Evolutionary conservation across 2,888 invertebrate genomes (phyloP).

Genomic region (Erebia ligea): DNA sequence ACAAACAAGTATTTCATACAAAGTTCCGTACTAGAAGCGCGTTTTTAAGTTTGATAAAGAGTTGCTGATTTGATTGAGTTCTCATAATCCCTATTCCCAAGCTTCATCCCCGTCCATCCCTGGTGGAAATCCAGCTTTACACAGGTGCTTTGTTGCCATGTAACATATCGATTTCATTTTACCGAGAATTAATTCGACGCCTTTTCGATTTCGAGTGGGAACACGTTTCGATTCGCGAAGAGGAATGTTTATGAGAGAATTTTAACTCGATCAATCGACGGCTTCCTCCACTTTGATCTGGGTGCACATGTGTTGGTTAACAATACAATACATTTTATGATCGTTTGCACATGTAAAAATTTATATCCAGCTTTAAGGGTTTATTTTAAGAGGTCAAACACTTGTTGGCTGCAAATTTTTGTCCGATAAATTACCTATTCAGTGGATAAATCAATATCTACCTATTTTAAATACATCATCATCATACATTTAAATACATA

Average conservation of each 20-base stretch:
- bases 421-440: too few relatives aligned
- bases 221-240: constrained; percentile 18
- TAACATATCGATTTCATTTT: constrained; percentile 20
- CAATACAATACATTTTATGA: constrained; percentile 13
- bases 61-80: too few relatives aligned
- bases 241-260: constrained; percentile 13
- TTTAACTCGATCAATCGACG: constrained; percentile 18
- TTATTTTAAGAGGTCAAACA: not conserved
- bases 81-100: too few relatives aligned
- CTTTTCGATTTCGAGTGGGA: constrained; percentile 21
- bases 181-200: constrained; percentile 21
- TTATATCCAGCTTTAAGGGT: constrained; percentile 6
- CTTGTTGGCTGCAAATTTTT: not conserved
- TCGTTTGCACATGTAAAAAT: constrained; percentile 16
- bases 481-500: too few relatives aligned
- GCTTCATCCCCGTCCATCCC: not conserved
- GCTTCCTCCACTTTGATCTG: constrained; percentile 19
- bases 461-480: too few relatives aligned
- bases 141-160: not conserved
- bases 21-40: too few relatives aligned
- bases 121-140: not conserved
- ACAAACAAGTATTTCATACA: too few relatives aligned
- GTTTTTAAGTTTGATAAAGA: too few relatives aligned
- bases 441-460: too few relatives aligned
- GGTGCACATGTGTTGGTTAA: not conserved